Evolutionary conservation across 2,797 vertebrate species (phyloP), one percentile per base, ranked within the genome.

Genomic region (Salmo trutta): DNA sequence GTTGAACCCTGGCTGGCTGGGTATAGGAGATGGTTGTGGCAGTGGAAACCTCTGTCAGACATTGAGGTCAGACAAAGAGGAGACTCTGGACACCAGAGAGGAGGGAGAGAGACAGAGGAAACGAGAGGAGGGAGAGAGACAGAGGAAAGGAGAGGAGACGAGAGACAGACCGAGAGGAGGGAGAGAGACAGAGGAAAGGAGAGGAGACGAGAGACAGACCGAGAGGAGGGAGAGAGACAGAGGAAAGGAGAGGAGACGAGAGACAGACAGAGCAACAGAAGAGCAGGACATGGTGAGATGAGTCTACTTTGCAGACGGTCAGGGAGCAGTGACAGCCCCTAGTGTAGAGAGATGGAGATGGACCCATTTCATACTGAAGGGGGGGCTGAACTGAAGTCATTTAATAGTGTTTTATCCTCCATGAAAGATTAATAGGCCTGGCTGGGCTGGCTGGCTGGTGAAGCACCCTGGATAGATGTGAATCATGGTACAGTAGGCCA

Each of bases 351-450:
- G 19, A 10, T 68, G 77, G 83, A 74, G 78, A 75, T 76, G 81
- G 77, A 82, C 83, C 80, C 3, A 73, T 78, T 80, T 79, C 79
- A 74, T 70, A 75, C 24, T 52, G 76, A 72, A 17, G 52, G 66
- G 77, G 75, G 79, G 70, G 79, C 51, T 73, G 74, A 67, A 65
- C 75, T 75, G 53, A 3, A 74, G 82, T 78, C 14, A 0, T 79
- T 82, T 86, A 21, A 68, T 33, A 56, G 53, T 66, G 64, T 68
- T 76, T 62, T 77, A 85, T 82, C 76, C 69, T 19, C n/a, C 77
- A 85, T 85, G 77, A 90, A 88, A 86, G 81, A 89, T 90, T 84
- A 47, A 85, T 88, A 79, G 10, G 33, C 1, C 36, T 77, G 73
- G 83, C 77, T 80, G 79, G 78, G 79, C 75, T 72, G 83, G 67